Conservation (phyloP, 2,888 invertebrate genomes). For the Druceiella hillmani region DNA sequence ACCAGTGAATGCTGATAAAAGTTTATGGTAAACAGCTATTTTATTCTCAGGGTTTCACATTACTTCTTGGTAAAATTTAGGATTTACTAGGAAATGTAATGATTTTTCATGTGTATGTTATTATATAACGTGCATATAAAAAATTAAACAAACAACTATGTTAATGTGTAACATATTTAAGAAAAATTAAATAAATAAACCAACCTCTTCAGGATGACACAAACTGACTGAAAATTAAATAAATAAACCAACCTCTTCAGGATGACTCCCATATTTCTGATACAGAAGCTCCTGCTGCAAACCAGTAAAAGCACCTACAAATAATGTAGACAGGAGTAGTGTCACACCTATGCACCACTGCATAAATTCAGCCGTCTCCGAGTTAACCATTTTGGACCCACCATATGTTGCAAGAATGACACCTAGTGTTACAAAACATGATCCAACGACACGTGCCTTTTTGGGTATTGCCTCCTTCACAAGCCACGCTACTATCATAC, state of each 20-base stretch:
- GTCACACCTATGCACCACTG: conserved; percentile 42
- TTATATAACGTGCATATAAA: too few relatives aligned
- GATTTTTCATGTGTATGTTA: too few relatives aligned
- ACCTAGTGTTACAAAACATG: conserved; percentile 38
- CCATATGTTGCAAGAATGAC: conserved; percentile 42
- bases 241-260: conserved; percentile 35
- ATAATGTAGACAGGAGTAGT: conserved; percentile 34
- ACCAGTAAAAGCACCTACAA: conserved; percentile 43
- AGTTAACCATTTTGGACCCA: conserved; percentile 35
- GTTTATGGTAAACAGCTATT: too few relatives aligned
- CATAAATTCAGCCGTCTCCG: conserved; percentile 33
- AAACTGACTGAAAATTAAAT: neutral
- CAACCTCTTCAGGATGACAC: conserved; percentile 44
- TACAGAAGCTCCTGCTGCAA: conserved; percentile 42
- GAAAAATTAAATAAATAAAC: neutral
- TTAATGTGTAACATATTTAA: neutral
- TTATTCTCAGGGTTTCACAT: too few relatives aligned
- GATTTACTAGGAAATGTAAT: too few relatives aligned
- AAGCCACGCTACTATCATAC: conserved; percentile 42
- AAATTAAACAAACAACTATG: too few relatives aligned
- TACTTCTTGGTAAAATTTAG: too few relatives aligned
- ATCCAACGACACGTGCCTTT: conserved; percentile 35
- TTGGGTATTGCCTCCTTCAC: conserved; percentile 35
- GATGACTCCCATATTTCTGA: conserved; percentile 42
- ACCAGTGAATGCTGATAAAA: too few relatives aligned